Evolutionary conservation across 2,797 vertebrate species (phyloP).

Genomic region (Furcifer pardalis): DNA sequence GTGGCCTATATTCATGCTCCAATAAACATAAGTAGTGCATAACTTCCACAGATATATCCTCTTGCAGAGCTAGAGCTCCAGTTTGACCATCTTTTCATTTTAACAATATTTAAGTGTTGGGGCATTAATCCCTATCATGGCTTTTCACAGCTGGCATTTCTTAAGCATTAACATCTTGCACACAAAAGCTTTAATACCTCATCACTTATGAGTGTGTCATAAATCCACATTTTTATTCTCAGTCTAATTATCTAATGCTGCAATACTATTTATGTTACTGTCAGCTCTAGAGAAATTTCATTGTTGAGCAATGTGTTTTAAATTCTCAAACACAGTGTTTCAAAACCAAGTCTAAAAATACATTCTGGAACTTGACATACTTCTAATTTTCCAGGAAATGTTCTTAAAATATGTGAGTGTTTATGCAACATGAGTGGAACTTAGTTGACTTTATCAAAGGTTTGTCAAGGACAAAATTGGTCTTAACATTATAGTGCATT

Average conservation of each 20-base stretch:
- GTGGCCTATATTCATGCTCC: neutral
- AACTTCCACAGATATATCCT: constrained; percentile 12
- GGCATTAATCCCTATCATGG: neutral
- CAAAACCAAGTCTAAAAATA: constrained; percentile 23
- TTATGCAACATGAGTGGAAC: neutral
- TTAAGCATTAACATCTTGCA: constrained; percentile 28
- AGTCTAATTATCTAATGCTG: neutral
- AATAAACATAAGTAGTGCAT: neutral
- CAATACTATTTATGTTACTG: neutral
- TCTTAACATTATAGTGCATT: neutral
- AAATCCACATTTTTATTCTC: neutral
- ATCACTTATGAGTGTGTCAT: neutral
- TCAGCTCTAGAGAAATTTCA: neutral
- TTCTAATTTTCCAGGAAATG: neutral
- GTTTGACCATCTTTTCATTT: constrained; percentile 9
- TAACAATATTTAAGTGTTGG: neutral
- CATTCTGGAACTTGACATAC: neutral
- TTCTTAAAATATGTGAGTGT: constrained; percentile 14
- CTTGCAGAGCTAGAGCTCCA: neutral
- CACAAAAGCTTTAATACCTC: constrained; percentile 22
- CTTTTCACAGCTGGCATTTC: constrained; percentile 14
- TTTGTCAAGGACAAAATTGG: rapidly evolving
- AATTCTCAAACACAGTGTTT: constrained; percentile 5
- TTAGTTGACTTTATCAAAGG: neutral
- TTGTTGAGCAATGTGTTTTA: constrained; percentile 20